phyloP scores from a whole-genome alignment of 2,113 vertebrate species.

The Cottus gobio region DNA sequence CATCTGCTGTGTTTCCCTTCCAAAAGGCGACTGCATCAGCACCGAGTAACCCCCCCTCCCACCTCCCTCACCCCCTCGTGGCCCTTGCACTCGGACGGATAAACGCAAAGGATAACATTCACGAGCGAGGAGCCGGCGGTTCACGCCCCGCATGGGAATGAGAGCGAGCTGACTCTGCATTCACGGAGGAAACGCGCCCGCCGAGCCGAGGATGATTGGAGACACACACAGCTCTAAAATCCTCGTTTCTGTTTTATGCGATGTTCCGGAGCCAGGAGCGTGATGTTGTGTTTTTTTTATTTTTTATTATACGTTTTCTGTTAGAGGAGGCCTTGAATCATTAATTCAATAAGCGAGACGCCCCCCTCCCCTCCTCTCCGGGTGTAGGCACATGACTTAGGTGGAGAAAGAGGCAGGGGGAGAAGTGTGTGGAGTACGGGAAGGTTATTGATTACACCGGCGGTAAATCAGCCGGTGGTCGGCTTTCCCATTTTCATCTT shows the following conservation, averaged over 20 bases:
- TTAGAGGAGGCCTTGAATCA: conserved; percentile 54
- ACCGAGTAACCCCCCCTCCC: background rate
- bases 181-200: conserved; percentile 12
- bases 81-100: conserved; percentile 50
- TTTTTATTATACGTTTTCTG: conserved; percentile 24
- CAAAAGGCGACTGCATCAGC: conserved; percentile 15
- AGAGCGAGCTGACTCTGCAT: conserved; percentile 38
- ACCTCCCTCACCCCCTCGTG: background rate
- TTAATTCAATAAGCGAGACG: conserved; percentile 36
- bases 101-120: conserved; percentile 58
- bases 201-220: conserved; percentile 39
- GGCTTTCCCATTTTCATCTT: conserved; percentile 43
- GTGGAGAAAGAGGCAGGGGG: conserved; percentile 10
- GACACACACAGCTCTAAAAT: conserved; percentile 42
- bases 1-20: conserved; percentile 59
- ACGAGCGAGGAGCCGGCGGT: conserved; percentile 19
- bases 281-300: conserved; percentile 14
- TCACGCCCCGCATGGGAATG: conserved; percentile 40
- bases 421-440: background rate
- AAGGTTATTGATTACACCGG: conserved; percentile 48
- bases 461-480: conserved; percentile 53
- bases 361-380: background rate
- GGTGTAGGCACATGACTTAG: conserved; percentile 14
- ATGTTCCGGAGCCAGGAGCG: conserved; percentile 17
- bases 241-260: conserved; percentile 60